These are phyloP conservation scores for Kryptolebias ocellatus DNA, from an alignment of 2,797 vertebrate genomes.

Conservation along the genomic window DNA sequence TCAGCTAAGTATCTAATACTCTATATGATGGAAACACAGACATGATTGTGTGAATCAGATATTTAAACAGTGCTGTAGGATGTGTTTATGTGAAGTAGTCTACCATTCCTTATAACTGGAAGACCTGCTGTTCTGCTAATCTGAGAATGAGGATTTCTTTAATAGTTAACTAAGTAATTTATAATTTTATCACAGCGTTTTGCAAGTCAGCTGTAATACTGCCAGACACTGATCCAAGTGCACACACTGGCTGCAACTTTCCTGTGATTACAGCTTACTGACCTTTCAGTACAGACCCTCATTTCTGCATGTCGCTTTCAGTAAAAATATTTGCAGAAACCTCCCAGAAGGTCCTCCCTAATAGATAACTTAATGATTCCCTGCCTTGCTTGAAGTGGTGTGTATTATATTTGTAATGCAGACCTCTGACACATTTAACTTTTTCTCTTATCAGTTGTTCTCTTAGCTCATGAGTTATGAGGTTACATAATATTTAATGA, in stretches of 20 bases:
- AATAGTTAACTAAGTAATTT: background rate
- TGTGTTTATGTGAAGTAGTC: background rate
- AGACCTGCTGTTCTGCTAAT: background rate
- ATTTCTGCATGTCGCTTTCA: conserved; percentile 12
- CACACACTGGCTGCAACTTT: conserved; percentile 14
- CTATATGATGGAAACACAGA: background rate
- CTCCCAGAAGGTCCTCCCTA: background rate
- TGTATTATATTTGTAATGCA: conserved; percentile 8
- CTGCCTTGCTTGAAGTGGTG: conserved; percentile 13
- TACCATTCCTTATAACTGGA: background rate
- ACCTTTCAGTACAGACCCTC: conserved; percentile 32
- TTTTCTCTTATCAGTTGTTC: conserved; percentile 48
- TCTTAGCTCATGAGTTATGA: conserved; percentile 43
- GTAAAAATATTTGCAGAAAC: background rate
- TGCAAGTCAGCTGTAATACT: background rate
- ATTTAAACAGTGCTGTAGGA: background rate
- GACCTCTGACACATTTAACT: conserved; percentile 37
- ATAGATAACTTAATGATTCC: background rate
- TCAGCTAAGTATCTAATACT: background rate
- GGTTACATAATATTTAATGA: conserved; percentile 24
- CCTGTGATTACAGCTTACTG: conserved; percentile 28
- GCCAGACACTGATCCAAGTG: background rate
- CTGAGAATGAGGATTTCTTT: background rate
- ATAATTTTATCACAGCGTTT: background rate
- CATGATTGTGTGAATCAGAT: background rate